Conservation (phyloP, 2,113 vertebrate genomes). For the Gymnobelideus leadbeateri region DNA sequence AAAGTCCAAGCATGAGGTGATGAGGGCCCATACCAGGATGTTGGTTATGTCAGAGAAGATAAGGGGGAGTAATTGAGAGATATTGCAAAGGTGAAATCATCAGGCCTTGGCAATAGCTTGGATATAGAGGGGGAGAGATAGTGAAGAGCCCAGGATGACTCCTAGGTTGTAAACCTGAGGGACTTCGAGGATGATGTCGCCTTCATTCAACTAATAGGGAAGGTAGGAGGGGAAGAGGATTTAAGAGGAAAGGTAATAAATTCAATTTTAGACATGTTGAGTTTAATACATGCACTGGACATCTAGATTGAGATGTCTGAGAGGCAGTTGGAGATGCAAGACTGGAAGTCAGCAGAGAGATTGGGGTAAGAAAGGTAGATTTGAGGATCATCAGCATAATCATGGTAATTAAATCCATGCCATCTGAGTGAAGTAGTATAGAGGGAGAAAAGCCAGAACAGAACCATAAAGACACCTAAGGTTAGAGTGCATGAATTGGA, state of each 20-base stretch:
- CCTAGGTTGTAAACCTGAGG: neutral
- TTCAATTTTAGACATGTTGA: neutral
- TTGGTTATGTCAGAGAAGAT: neutral
- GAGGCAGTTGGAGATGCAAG: neutral
- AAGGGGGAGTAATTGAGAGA: neutral
- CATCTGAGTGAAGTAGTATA: neutral
- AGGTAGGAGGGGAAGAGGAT: neutral
- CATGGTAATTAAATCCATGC: neutral
- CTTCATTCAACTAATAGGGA: neutral
- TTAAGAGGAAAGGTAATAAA: neutral
- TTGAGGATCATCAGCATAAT: neutral
- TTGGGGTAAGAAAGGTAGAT: neutral
- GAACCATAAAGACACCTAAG: neutral
- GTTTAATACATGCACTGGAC: neutral
- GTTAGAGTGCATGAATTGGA: neutral
- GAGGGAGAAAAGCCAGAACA: neutral
- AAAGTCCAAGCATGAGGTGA: neutral
- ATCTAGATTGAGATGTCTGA: neutral
- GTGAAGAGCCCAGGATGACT: neutral
- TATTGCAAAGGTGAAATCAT: neutral
- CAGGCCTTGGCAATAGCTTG: neutral
- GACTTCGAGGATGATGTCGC: neutral
- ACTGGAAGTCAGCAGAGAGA: neutral
- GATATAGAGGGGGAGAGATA: neutral
- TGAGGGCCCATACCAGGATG: neutral